Conservation (phyloP, 1,140 invertebrate genomes). For the silkworm (Bombyx mori) region ASM3026992v2 NC_085127.1:4895001-4895500, state of each 20-base stretch:
- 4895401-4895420: too few species aligned
- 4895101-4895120: not conserved
- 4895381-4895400: too few species aligned
- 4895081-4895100: not conserved
- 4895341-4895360: not conserved
- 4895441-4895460: too few species aligned
- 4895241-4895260: constrained; percentile 28
- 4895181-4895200: constrained; percentile 1
- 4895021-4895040: not conserved
- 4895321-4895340: constrained; percentile 15
- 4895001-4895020: not conserved
- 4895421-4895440: too few species aligned
- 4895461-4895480: too few species aligned
- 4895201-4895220: constrained; percentile 4
- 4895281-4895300: constrained; percentile 15
- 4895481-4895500: too few species aligned
- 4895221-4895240: constrained; percentile 24
- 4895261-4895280: constrained; percentile 20
- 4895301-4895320: constrained; percentile 20
- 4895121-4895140: not conserved
- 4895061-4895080: too few species aligned
- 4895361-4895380: too few species aligned
- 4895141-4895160: not conserved
- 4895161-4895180: not conserved
- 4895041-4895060: not conserved